phyloP scores from a whole-genome alignment of 1,140 invertebrate species.

The Lanistes nyassanus region DNA sequence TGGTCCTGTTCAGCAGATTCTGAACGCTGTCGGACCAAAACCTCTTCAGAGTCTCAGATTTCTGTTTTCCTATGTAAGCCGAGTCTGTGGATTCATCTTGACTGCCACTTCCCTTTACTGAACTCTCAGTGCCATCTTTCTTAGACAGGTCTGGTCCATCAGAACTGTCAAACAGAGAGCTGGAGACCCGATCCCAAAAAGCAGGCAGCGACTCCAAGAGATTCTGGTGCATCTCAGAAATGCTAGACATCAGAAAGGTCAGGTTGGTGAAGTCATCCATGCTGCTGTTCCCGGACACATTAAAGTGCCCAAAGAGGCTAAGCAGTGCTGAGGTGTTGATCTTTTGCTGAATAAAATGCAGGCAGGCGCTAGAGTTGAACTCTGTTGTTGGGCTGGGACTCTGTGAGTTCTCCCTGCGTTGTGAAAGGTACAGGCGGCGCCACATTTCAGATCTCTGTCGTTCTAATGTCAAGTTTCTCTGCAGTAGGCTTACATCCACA shows the following conservation, averaged over 20 bases:
- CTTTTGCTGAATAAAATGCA: neutral
- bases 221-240: slow-evolving; percentile 7
- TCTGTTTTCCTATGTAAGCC: no score
- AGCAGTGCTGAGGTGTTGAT: slow-evolving; percentile 5
- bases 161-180: neutral
- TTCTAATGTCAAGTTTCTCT: slow-evolving; percentile 21
- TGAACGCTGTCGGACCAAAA: no score
- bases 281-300: neutral
- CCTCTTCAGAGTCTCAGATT: no score
- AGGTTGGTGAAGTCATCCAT: slow-evolving; percentile 7
- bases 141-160: no score
- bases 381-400: neutral
- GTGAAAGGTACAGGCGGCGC: slow-evolving; percentile 18
- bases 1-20: no score
- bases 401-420: neutral
- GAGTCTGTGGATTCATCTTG: no score
- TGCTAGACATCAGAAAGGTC: slow-evolving; percentile 9
- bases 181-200: slow-evolving; percentile 11
- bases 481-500: slow-evolving; percentile 10
- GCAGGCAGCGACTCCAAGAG: slow-evolving; percentile 15
- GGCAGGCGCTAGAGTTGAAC: slow-evolving; percentile 14
- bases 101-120: no score
- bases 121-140: no score
- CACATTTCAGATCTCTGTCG: slow-evolving; percentile 18
- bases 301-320: neutral